Conservation (phyloP, 2,113 vertebrate species). For the Tragelaphus buxtoni region DNA sequence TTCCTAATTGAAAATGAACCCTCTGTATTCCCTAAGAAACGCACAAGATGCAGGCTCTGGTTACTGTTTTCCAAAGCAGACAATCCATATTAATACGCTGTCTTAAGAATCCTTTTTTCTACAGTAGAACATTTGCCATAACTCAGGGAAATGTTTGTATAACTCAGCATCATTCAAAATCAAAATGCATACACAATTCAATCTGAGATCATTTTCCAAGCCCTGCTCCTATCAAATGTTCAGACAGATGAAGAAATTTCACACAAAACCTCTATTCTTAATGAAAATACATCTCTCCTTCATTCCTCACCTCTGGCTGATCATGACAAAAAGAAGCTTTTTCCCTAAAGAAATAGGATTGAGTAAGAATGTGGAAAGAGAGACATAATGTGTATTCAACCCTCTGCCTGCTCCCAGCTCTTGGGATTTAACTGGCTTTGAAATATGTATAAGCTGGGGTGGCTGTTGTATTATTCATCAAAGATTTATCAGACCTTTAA, state of each 20-base stretch:
- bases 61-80: slow-evolving; percentile 31
- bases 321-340: slow-evolving; percentile 42
- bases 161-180: slow-evolving; percentile 44
- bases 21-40: slow-evolving; percentile 26
- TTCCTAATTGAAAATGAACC: slow-evolving; percentile 51
- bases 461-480: slow-evolving; percentile 65
- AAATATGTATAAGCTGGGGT: slow-evolving; percentile 51
- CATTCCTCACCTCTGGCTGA: slow-evolving; percentile 15
- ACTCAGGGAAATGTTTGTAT: slow-evolving; percentile 18
- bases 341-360: slow-evolving; percentile 23
- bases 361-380: slow-evolving; percentile 10
- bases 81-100: background rate
- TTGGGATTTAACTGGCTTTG: slow-evolving; percentile 59
- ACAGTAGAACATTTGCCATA: slow-evolving; percentile 10
- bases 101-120: slow-evolving; percentile 30
- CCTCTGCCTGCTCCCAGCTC: slow-evolving; percentile 6
- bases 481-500: slow-evolving; percentile 52
- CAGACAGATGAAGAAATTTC: slow-evolving; percentile 10
- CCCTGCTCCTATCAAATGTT: slow-evolving; percentile 28
- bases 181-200: background rate
- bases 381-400: slow-evolving; percentile 34
- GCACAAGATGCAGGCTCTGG: slow-evolving; percentile 9
- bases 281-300: slow-evolving; percentile 35
- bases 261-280: slow-evolving; percentile 40
- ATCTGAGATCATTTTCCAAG: slow-evolving; percentile 37